Conservation (phyloP, 2,888 invertebrate species). For the Cheilosia vulpina region DNA sequence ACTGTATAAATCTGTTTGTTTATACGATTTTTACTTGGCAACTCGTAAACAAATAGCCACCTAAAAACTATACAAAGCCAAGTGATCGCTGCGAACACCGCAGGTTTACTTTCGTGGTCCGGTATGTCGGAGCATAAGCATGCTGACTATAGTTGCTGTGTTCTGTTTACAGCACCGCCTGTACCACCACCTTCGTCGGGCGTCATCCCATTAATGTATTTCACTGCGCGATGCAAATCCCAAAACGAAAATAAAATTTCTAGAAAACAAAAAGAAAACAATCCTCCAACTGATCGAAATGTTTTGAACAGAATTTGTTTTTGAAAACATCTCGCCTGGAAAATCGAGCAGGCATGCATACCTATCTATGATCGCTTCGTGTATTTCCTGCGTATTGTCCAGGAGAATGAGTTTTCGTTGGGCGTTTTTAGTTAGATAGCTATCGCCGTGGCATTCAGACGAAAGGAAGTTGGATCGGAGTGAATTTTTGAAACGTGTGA, state of each 20-base stretch:
- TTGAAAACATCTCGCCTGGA: conserved; percentile 36
- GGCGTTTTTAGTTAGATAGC: conserved; percentile 43
- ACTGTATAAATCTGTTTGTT: conserved; percentile 56
- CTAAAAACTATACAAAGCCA: conserved; percentile 30
- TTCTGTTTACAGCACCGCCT: conserved; percentile 14
- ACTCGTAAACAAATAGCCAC: conserved; percentile 39
- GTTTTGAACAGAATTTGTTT: neutral
- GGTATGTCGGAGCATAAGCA: conserved; percentile 29
- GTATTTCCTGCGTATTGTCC: conserved; percentile 40
- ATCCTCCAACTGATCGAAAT: conserved; percentile 28
- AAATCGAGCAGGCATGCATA: neutral
- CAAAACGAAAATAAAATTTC: conserved; percentile 55
- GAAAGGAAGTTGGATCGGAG: conserved; percentile 4
- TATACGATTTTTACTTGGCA: conserved; percentile 21
- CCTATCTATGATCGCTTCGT: conserved; percentile 3
- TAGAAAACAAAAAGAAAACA: conserved; percentile 17
- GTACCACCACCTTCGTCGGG: conserved; percentile 21
- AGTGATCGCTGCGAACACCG: conserved; percentile 3
- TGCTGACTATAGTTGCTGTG: neutral
- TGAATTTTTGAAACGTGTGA: conserved; percentile 1
- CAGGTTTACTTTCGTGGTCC: conserved; percentile 3
- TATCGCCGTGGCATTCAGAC: conserved; percentile 46
- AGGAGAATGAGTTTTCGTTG: conserved; percentile 27
- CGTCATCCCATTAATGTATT: conserved; percentile 16
- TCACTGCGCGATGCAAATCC: conserved; percentile 37